Evolutionary conservation across 2,797 vertebrate genomes (phyloP), one percentile per base, ranked within the genome.

Genomic region (Xiphophorus birchmanni): DNA sequence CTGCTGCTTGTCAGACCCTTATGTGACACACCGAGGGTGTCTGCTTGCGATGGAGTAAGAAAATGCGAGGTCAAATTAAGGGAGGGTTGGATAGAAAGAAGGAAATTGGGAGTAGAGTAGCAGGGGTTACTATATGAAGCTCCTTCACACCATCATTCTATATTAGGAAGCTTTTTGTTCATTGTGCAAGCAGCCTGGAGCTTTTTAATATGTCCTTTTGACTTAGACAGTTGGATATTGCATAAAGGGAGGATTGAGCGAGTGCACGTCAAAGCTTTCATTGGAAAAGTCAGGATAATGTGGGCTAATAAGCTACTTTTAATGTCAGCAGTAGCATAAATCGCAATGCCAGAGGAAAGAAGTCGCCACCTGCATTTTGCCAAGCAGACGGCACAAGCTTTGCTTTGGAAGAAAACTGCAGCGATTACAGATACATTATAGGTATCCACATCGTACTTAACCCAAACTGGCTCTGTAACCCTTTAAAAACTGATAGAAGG

Each of bases 1-100:
- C 69, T 40, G 81, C 86, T 86, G 90, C 87, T 83, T 80, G 87
- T 90, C 90, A 87, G 87, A 83, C 88, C 78, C 76, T 52, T 13
- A 82, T 82, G 78, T 72, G 90, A 89, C 87, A 83, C 81, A 74
- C 71, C 10, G 88, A 83, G 78, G 84, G 79, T n/a, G 75, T 80
- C 80, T 85, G 83, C 12, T 78, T 73, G 73, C 45, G 81, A 85
- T 83, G 47, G 79, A 75, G 74, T 40, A 35, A 26, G 65, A 56
- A 40, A 73, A 47, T 0, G 37, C 35, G 29, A 1, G 75, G 40
- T 78, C 72, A 21, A 6, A 50, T 18, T 69, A 12, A 42, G 32
- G 71, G 60, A 44, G 35, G 40, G 40, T 17, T 1, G 50, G 75
- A 18, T 17, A 3, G 21, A 23, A 45, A 35, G 23, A 35, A 45